Conservation (phyloP, 2,797 vertebrate species). For the Acanthurus tractus region DNA sequence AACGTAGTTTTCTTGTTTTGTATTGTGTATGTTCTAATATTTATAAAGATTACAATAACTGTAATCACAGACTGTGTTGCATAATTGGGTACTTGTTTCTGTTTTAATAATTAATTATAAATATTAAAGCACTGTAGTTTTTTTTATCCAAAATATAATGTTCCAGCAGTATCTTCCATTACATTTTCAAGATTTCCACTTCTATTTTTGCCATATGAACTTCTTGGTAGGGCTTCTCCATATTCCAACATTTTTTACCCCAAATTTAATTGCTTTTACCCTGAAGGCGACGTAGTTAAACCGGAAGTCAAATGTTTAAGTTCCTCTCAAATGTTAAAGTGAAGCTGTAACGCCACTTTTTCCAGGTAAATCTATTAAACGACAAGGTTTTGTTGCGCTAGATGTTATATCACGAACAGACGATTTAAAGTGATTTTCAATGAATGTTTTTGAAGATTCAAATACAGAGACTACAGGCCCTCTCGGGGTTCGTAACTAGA, state of each 20-base stretch:
- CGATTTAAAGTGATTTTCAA: neutral
- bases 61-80: neutral
- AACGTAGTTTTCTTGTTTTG: neutral
- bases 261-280: conserved; percentile 23
- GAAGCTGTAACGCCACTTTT: neutral
- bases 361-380: conserved; percentile 23
- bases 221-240: neutral
- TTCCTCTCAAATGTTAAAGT: neutral
- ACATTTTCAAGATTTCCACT: neutral
- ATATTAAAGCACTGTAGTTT: neutral
- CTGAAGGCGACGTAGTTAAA: conserved; percentile 9
- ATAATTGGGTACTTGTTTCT: neutral
- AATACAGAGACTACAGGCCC: neutral
- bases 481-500: neutral
- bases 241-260: too few relatives aligned
- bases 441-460: neutral
- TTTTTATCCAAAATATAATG: neutral
- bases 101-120: neutral
- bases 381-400: accelerated
- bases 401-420: neutral
- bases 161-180: neutral
- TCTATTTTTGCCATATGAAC: neutral
- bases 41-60: neutral
- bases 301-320: neutral
- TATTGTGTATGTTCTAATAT: neutral